phyloP scores from a whole-genome alignment of 2,113 vertebrate genomes.

The Heterochromis multidens region DNA sequence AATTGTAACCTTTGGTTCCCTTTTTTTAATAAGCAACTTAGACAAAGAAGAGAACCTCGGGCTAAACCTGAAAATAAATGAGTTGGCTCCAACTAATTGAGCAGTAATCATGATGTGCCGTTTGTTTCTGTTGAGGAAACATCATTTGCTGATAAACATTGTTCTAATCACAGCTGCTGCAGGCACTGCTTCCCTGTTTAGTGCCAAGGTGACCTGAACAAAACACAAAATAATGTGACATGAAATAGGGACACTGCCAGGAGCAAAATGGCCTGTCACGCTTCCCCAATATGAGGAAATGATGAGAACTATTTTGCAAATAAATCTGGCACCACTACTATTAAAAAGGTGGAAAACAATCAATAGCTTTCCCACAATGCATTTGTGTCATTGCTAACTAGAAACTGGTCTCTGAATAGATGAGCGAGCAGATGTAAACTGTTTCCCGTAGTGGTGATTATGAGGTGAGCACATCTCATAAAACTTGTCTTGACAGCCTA shows the following conservation, averaged over 20 bases:
- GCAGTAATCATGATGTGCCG: constrained; percentile 59
- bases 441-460: constrained; percentile 61
- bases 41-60: constrained; percentile 35
- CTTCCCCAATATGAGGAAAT: constrained; percentile 66
- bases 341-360: constrained; percentile 55
- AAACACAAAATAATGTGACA: constrained; percentile 72
- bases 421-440: constrained; percentile 42
- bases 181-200: constrained; percentile 57
- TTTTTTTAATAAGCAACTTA: constrained; percentile 58
- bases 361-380: constrained; percentile 50
- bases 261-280: constrained; percentile 69
- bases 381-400: constrained; percentile 52
- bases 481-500: constrained; percentile 71
- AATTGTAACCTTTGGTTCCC: constrained; percentile 19
- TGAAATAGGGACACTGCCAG: constrained; percentile 70
- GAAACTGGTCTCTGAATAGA: constrained; percentile 35
- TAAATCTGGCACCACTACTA: constrained; percentile 55
- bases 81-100: constrained; percentile 72
- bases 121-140: constrained; percentile 69
- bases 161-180: constrained; percentile 74
- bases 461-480: constrained; percentile 57
- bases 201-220: constrained; percentile 72
- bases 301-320: constrained; percentile 62
- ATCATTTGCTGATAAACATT: constrained; percentile 76
- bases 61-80: constrained; percentile 74